phyloP scores from a whole-genome alignment of 35 echinoderm and acorn worm genomes.

The Apostichopus parvimensis region DNA sequence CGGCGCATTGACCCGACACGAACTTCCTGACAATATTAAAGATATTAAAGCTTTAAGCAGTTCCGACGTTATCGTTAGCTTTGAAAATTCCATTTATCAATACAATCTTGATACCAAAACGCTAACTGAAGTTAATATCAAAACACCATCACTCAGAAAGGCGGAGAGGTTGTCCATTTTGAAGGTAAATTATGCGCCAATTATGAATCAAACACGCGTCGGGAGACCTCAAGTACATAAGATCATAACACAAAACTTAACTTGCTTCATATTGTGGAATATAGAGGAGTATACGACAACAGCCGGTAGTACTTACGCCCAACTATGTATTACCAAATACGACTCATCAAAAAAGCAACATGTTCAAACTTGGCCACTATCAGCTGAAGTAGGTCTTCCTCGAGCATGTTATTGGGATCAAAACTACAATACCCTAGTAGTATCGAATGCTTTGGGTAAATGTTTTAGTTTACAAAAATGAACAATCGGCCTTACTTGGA shows the following conservation, averaged over 20 bases:
- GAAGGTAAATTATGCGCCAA: no score
- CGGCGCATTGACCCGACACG: background rate
- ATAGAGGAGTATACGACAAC: background rate
- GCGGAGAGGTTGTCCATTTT: background rate
- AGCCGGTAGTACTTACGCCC: background rate
- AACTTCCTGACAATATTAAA: background rate
- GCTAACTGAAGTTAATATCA: background rate
- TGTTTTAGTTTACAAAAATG: background rate
- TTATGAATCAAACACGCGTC: no score
- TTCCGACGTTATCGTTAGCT: no score
- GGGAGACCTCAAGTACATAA: no score
- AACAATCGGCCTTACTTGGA: no score
- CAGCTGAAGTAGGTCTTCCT: background rate
- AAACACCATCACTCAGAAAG: background rate
- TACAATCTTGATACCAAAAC: background rate
- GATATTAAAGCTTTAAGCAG: background rate
- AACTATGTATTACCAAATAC: background rate
- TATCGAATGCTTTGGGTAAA: background rate
- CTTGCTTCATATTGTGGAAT: background rate
- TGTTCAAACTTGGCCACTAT: background rate
- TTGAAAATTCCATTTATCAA: no score
- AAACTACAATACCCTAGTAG: background rate
- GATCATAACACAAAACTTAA: no score
- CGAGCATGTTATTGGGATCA: background rate
- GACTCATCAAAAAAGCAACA: background rate